A percentile compares a stretch with the other conserved stretches of the same genome.
Evolutionary conservation across 2,797 vertebrate species (phyloP).

Genomic region (Margarornis squamiger): DNA sequence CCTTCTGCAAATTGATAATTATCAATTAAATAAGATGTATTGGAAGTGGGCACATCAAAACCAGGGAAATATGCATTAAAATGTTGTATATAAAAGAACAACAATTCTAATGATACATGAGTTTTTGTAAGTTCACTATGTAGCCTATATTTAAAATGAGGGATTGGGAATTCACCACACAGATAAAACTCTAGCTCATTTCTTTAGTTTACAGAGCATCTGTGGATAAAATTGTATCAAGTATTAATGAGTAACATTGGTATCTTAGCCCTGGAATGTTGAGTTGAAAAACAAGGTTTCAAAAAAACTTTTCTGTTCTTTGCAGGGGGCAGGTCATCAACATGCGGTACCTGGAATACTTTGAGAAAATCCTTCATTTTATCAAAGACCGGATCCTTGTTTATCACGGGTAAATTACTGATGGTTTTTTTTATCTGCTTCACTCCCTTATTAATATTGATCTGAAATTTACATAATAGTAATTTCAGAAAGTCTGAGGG

Average conservation of each 20-base stretch:
- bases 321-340: constrained; percentile 95
- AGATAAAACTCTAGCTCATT: neutral
- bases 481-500: neutral
- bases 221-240: neutral
- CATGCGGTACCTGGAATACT: constrained; percentile 96
- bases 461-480: neutral
- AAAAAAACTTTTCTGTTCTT: neutral
- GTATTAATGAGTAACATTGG: neutral
- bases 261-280: neutral
- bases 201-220: neutral
- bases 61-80: neutral
- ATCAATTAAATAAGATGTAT: neutral
- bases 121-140: neutral
- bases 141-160: neutral
- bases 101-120: neutral
- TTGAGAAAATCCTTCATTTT: constrained; percentile 95
- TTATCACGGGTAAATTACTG: constrained; percentile 88
- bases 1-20: neutral
- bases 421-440: neutral
- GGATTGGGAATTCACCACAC: neutral
- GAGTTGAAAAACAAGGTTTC: neutral
- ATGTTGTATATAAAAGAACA: neutral
- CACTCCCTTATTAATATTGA: neutral
- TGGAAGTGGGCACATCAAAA: neutral
- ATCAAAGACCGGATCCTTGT: constrained; percentile 97